Conservation (phyloP, 2,797 vertebrate species). For the Pseudochirops corinnae region DNA sequence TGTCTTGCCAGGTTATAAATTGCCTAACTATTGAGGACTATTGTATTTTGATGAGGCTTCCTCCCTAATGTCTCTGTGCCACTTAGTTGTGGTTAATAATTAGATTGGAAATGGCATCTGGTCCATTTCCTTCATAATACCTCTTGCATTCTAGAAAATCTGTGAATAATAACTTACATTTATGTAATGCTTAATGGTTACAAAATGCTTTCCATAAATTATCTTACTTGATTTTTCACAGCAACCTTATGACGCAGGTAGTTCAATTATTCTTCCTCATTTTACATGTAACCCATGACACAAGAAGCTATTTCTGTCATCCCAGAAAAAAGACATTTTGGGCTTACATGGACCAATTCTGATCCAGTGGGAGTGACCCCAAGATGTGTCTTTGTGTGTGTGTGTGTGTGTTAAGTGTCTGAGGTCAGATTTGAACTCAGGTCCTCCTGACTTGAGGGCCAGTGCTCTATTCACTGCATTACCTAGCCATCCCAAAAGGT, state of each 20-base stretch:
- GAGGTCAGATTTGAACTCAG: too few species aligned
- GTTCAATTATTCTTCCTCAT: neutral
- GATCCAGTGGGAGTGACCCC: neutral
- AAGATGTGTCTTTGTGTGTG: too few species aligned
- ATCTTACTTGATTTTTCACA: neutral
- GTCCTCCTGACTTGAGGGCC: too few species aligned
- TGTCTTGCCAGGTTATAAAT: neutral
- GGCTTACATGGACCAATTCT: neutral
- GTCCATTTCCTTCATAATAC: neutral
- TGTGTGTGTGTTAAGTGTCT: too few species aligned
- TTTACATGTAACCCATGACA: neutral
- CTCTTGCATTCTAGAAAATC: neutral
- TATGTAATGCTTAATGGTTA: neutral
- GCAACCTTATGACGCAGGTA: neutral
- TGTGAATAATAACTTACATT: neutral
- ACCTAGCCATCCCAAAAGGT: too few species aligned
- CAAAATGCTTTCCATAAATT: neutral
- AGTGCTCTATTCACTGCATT: too few species aligned
- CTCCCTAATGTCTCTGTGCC: neutral
- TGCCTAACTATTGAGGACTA: neutral
- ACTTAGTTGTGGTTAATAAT: neutral
- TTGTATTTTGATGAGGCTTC: neutral
- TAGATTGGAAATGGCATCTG: neutral
- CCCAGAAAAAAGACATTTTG: too few species aligned
- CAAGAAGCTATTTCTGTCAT: neutral